Base-by-base conservation (phyloP, 2,888 invertebrate species). In the Cryptus viduatorius region DNA sequence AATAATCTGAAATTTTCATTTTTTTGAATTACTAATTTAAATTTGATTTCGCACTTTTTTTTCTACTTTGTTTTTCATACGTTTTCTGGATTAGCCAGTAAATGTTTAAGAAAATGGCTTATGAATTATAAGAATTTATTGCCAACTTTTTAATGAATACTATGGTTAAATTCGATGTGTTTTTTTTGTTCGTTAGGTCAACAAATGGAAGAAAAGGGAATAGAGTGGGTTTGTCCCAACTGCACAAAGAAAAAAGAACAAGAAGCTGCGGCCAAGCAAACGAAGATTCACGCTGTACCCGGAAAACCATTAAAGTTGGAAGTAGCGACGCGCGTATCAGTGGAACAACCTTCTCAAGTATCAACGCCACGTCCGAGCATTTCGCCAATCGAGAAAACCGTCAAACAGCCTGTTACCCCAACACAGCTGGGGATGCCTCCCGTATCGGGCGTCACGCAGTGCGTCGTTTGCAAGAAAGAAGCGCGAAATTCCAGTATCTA, bases 151-250 rank as follows among this genome's bases (percentile, higher is more conserved):
- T 29, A 31, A 29, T 53, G 12, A 14, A 7, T 37, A 37, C 37
- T 1, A 4, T 14, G 29, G 53, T 29, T 68, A 56, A 42, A 44
- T 37, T 61, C 37, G 12, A 29, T 71, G 61, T n/a, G 24, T 68
- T 59, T 73, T 29, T 1, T 14, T 29, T 42, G 8, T 48, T 71
- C 87, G 16, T 85, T 90, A 92, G 95, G 95, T 44, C 96, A 97
- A 90, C 97, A 98, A 94, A 98, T 99, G 97, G 98, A 99, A 93
- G 96, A 96, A 76, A 96, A 97, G 88, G 97, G 98, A 8, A 96
- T 96, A 86, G 98, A 98, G 91, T 98, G 98, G 98, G 96, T 97
- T 84, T 98, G 98, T 93, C 97, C 98, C 0, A 97, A 97, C 91
- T 98, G 98, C 93, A 94, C 95, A 16, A 96, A 96, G 92, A 96